Conservation (phyloP, 92 coral and sea anemone genomes). For the Zoanthus gigantus region DNA sequence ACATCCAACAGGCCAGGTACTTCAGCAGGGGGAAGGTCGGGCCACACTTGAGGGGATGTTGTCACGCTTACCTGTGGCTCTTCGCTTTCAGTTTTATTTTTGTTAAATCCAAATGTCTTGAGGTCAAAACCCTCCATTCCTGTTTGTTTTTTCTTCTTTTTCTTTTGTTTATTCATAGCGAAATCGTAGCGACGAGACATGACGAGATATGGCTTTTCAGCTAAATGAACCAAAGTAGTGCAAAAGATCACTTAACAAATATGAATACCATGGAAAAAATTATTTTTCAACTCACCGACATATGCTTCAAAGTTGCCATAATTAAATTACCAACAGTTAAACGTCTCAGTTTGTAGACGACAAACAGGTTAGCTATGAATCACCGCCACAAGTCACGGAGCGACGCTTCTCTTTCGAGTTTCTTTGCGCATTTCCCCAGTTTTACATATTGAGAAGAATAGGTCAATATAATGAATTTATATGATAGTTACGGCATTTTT, state of each 20-base stretch:
- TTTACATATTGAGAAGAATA: no score
- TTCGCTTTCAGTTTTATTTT: conserved; percentile 7
- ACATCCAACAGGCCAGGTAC: conserved; percentile 53
- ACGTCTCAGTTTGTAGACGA: no score
- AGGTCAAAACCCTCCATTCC: conserved; percentile 48
- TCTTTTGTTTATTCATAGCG: conserved; percentile 73
- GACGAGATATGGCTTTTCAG: not conserved
- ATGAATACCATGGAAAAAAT: no score
- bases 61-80: conserved; percentile 16
- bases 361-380: no score
- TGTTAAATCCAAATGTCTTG: conserved; percentile 42
- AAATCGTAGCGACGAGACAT: conserved; percentile 82
- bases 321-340: no score
- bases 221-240: not conserved
- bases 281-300: no score
- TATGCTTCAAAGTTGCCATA: no score
- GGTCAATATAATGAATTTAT: no score
- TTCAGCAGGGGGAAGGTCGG: conserved; percentile 39
- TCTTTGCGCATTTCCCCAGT: no score
- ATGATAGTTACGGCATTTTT: no score
- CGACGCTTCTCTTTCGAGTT: no score
- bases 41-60: conserved; percentile 50
- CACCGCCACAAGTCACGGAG: no score
- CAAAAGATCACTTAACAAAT: not conserved
- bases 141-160: conserved; percentile 25